Percentiles rank a stretch among this genome's conserved stretches.
These are phyloP conservation scores for Hafferia zeledoni DNA, from an alignment of 2,797 vertebrate genomes.

Conservation along the genomic window DNA sequence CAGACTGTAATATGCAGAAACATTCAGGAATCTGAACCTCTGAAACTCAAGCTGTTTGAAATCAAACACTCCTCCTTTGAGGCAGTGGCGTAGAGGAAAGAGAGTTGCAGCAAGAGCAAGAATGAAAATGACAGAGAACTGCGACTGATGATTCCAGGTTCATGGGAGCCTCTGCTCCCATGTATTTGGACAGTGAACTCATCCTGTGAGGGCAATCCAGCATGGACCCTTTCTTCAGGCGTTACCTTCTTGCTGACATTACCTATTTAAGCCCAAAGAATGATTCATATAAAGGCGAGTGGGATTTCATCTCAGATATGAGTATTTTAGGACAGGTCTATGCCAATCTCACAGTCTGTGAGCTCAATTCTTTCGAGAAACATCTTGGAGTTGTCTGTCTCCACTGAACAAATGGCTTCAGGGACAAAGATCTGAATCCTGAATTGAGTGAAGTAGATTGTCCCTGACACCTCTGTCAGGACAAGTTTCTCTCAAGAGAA, in stretches of 20 bases:
- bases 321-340: neutral
- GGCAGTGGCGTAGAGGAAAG: neutral
- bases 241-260: neutral
- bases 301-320: neutral
- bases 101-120: neutral
- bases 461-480: constrained; percentile 58
- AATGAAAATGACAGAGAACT: neutral
- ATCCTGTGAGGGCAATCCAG: rapidly evolving
- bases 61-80: neutral
- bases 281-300: rapidly evolving
- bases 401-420: neutral
- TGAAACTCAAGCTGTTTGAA: neutral
- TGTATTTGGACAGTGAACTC: rapidly evolving
- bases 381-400: constrained; percentile 51
- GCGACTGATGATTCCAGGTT: rapidly evolving
- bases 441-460: constrained; percentile 50
- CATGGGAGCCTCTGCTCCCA: rapidly evolving
- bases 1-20: neutral
- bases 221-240: rapidly evolving
- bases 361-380: neutral
- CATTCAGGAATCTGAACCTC: neutral
- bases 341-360: neutral
- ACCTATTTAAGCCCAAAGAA: neutral
- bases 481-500: constrained; percentile 38
- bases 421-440: constrained; percentile 17